A percentile compares a stretch with the other conserved stretches of the same genome.
phyloP scores from a whole-genome alignment of 53 echinoderm and acorn worm genomes.

The Apostichopus leukothele region DNA sequence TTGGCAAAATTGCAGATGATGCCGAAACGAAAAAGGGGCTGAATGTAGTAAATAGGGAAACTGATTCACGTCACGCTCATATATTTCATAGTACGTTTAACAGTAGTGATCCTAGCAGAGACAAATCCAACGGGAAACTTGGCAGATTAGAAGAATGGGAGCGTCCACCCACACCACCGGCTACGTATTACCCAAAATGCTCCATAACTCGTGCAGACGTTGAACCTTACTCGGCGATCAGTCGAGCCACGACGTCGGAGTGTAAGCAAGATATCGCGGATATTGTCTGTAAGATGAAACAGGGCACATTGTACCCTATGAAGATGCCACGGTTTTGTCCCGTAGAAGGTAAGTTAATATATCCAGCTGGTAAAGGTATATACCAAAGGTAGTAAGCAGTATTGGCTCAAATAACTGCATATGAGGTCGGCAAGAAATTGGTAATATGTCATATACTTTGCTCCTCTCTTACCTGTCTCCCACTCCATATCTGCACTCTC shows the following conservation, averaged over 20 bases:
- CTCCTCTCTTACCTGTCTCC: too few relatives aligned
- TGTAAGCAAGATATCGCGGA: conserved; percentile 95
- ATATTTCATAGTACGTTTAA: conserved; percentile 30
- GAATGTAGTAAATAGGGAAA: conserved; percentile 36
- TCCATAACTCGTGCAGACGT: conserved; percentile 59
- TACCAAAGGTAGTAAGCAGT: too few relatives aligned
- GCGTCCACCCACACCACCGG: conserved; percentile 6
- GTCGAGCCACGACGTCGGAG: conserved; percentile 61
- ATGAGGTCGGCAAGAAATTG: too few relatives aligned
- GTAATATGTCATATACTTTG: too few relatives aligned
- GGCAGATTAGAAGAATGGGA: not conserved
- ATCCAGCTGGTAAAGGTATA: too few relatives aligned
- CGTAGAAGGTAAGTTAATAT: conserved; percentile 54
- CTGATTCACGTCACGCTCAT: conserved; percentile 35
- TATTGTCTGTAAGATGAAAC: conserved; percentile 69
- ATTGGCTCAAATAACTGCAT: too few relatives aligned
- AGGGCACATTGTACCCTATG: conserved; percentile 75
- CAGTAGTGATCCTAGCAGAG: not conserved
- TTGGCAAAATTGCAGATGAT: not conserved
- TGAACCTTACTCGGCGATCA: conserved; percentile 78
- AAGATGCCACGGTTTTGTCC: conserved; percentile 72
- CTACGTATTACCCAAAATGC: conserved; percentile 72
- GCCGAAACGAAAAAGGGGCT: conserved; percentile 23
- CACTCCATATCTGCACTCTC: too few relatives aligned
- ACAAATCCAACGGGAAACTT: not conserved